Evolutionary conservation across 2,113 vertebrate genomes (phyloP).

Genomic region (Stomatorhinus ivindoensis): DNA sequence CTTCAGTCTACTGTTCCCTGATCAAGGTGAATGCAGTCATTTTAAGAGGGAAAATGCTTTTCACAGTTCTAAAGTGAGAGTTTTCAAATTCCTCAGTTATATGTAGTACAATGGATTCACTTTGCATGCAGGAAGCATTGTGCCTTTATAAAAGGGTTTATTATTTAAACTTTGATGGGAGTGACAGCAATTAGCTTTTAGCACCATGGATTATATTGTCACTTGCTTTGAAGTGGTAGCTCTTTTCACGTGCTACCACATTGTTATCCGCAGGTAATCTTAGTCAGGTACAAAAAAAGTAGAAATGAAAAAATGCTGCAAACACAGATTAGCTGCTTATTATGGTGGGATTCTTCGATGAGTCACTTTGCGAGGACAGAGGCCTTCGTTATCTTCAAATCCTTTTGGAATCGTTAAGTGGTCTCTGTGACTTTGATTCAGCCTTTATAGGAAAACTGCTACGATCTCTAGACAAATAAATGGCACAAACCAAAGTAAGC

Average conservation of each 20-base stretch:
- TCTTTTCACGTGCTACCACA: conserved; percentile 3
- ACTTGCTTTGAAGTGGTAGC: conserved; percentile 42
- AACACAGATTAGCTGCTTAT: conserved; percentile 53
- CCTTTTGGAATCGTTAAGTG: conserved; percentile 41
- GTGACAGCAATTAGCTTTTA: conserved; percentile 47
- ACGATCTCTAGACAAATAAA: background rate
- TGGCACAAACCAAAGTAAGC: conserved; percentile 12
- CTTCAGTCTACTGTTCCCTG: conserved; percentile 31
- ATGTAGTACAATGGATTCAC: conserved; percentile 16
- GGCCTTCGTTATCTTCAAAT: conserved; percentile 44
- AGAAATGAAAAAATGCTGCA: conserved; percentile 24
- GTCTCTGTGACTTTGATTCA: conserved; percentile 20
- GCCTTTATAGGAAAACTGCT: conserved; percentile 18
- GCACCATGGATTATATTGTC: conserved; percentile 51
- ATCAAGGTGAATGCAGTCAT: conserved; percentile 36
- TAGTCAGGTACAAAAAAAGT: conserved; percentile 37
- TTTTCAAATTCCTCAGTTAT: background rate
- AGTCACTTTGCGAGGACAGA: conserved; percentile 37
- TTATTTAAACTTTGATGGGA: conserved; percentile 33
- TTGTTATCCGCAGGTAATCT: conserved; percentile 43
- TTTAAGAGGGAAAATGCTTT: conserved; percentile 36
- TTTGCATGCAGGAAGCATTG: conserved; percentile 29
- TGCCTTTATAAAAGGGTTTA: conserved; percentile 25
- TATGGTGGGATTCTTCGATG: conserved; percentile 39
- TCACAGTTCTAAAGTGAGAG: background rate